phyloP scores from a whole-genome alignment of 1,140 invertebrate genomes.

The Hormaphis cornu region DNA sequence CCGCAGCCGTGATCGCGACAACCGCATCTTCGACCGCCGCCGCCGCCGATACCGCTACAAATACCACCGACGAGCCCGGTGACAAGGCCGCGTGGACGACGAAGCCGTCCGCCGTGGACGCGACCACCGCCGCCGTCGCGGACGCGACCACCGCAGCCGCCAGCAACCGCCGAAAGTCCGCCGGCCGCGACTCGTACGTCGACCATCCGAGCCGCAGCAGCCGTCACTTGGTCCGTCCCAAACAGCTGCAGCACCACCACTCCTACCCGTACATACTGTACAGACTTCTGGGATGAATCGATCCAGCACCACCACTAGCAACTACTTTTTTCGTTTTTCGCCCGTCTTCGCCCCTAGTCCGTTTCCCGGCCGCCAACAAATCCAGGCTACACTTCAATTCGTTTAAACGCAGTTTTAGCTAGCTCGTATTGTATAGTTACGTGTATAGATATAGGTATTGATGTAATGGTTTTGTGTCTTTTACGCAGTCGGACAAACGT shows the following conservation, averaged over 20 bases:
- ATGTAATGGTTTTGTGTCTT: too few species aligned
- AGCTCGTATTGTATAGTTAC: too few species aligned
- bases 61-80: too few species aligned
- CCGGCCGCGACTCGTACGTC: background rate
- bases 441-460: too few species aligned
- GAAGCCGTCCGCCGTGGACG: background rate
- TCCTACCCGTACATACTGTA: slow-evolving; percentile 16
- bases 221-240: background rate
- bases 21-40: slow-evolving; percentile 34
- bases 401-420: too few species aligned
- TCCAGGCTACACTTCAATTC: too few species aligned
- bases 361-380: too few species aligned
- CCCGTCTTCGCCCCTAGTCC: too few species aligned
- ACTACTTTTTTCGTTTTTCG: too few species aligned
- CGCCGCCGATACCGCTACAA: slow-evolving; percentile 26
- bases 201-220: background rate
- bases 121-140: slow-evolving; percentile 34
- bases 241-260: slow-evolving; percentile 1
- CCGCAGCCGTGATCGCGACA: slow-evolving; percentile 36
- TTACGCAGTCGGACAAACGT: too few species aligned
- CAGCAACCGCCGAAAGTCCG: slow-evolving; percentile 34
- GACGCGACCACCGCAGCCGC: slow-evolving; percentile 31
- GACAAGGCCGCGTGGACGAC: too few species aligned
- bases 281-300: slow-evolving; percentile 10
- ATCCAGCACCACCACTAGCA: too few species aligned